Evolutionary conservation across 2,113 vertebrate genomes (phyloP), one percentile per base, ranked within the genome.

Genomic region (Pseudorhombus dupliciocellatus): DNA sequence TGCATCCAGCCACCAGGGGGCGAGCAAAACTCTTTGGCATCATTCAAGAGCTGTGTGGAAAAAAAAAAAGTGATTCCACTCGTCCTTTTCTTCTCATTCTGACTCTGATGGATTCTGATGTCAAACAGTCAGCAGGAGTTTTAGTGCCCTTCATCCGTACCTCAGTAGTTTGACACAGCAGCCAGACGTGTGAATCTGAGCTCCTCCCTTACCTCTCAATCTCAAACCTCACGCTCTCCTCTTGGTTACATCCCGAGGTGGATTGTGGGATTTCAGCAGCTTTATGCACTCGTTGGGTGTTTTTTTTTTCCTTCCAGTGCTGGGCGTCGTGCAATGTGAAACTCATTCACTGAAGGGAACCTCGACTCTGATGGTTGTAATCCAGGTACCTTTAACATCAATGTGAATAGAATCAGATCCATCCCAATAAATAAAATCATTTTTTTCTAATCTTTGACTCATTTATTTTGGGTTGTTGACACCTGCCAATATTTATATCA

Each of bases 291-390:
- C 40, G 24, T 7, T 22, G 53, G 40, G 52, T 30, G 68, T 1
- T 16, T 70, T 18, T 67, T 57, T 54, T 16, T 70, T 18, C 64
- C 54, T 54, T 54, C 26, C 66, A n/a, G 50, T 64, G 48, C 46
- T 83, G 89, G 81, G 88, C 71, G 31, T 73, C 63, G 90, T 91
- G 90, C 90, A 89, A 88, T 92, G 76, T 69, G 65, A 22, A 70
- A 57, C 62, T 51, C 20, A 75, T 63, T 66, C 40, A 68, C 42
- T 73, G 54, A 73, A 77, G 20, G 56, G 34, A 22, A 75, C 10
- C 57, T 66, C 68, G 59, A 76, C 42, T 66, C 42, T 34, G 1
- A 31, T 79, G 66, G n/a, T 51, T 50, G 22, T 73, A 53, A 55
- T 50, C 16, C 34, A 30, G 26, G 40, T 52, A 74, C 46, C 18